Percentiles rank a stretch among this genome's conserved stretches.
phyloP scores from a whole-genome alignment of 2,888 invertebrate species.

The Luperina nickerlii region DNA sequence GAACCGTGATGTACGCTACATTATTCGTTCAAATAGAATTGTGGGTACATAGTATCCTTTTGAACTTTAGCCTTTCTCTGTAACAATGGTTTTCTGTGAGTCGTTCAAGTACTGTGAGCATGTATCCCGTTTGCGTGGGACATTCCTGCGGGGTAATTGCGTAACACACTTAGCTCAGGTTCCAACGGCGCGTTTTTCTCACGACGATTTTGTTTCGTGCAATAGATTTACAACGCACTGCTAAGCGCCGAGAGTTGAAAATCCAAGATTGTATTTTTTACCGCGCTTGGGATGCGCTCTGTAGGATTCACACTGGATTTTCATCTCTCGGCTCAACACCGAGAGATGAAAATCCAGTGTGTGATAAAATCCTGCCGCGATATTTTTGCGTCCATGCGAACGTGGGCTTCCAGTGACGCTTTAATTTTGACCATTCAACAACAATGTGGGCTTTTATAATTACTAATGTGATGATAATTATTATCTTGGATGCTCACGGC shows the following conservation, averaged over 20 bases:
- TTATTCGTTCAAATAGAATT: conserved; percentile 59
- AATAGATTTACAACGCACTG: not conserved
- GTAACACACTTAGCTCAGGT: not conserved
- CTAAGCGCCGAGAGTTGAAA: not conserved
- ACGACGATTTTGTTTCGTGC: not conserved
- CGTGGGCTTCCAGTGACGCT: not conserved
- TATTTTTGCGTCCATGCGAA: too few species aligned
- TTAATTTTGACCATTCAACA: too few species aligned
- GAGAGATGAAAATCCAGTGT: not conserved
- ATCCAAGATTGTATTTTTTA: not conserved
- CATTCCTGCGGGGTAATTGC: conserved; percentile 24
- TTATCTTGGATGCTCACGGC: too few species aligned
- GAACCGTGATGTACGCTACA: conserved; percentile 45
- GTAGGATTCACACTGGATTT: not conserved
- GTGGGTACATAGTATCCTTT: conserved; percentile 67
- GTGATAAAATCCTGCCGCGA: not conserved
- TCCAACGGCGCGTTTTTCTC: not conserved
- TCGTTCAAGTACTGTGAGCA: conserved; percentile 48
- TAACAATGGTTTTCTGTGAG: conserved; percentile 63
- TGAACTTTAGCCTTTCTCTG: conserved; percentile 64
- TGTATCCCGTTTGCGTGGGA: conserved; percentile 47
- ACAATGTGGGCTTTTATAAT: too few species aligned
- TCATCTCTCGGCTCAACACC: not conserved
- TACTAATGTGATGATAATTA: too few species aligned
- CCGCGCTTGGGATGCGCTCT: not conserved